phyloP scores from a whole-genome alignment of 2,888 invertebrate genomes.

The Melieria crassipennis region DNA sequence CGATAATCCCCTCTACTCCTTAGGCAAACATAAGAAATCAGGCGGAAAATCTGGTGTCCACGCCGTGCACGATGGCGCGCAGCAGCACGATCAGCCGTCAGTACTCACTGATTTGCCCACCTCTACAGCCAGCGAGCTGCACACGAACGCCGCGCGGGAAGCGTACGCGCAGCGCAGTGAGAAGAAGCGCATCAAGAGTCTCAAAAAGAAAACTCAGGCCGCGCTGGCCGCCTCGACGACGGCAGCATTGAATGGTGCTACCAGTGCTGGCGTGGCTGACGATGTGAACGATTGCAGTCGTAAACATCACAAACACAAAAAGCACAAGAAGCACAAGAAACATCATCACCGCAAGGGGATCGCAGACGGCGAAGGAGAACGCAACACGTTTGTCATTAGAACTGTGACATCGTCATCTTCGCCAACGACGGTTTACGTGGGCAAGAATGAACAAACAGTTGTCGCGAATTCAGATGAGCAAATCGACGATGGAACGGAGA shows the following conservation, averaged over 20 bases:
- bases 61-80: slow-evolving; percentile 14
- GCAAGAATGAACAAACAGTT: slow-evolving; percentile 34
- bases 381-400: slow-evolving; percentile 34
- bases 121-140: slow-evolving; percentile 3
- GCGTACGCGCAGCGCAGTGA: slow-evolving; percentile 59
- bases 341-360: slow-evolving; percentile 70
- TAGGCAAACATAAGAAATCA: slow-evolving; percentile 61
- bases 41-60: neutral
- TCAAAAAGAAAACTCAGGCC: slow-evolving; percentile 55
- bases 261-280: slow-evolving; percentile 11
- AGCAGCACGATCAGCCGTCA: slow-evolving; percentile 14
- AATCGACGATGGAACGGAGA: slow-evolving; percentile 6
- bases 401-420: slow-evolving; percentile 22
- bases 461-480: slow-evolving; percentile 24
- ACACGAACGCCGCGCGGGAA: slow-evolving; percentile 42
- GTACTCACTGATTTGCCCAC: slow-evolving; percentile 8
- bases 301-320: slow-evolving; percentile 81
- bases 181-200: slow-evolving; percentile 60
- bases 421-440: slow-evolving; percentile 23
- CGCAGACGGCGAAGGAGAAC: slow-evolving; percentile 39
- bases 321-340: slow-evolving; percentile 82
- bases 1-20: slow-evolving; percentile 63
- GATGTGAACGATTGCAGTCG: slow-evolving; percentile 58
- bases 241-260: slow-evolving; percentile 19
- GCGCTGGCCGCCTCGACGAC: slow-evolving; percentile 6